Percentiles rank a stretch among this genome's conserved stretches.
These are phyloP conservation scores for Drosophila parvula DNA, from an alignment of 1,140 invertebrate genomes.

Conservation along the genomic window DNA sequence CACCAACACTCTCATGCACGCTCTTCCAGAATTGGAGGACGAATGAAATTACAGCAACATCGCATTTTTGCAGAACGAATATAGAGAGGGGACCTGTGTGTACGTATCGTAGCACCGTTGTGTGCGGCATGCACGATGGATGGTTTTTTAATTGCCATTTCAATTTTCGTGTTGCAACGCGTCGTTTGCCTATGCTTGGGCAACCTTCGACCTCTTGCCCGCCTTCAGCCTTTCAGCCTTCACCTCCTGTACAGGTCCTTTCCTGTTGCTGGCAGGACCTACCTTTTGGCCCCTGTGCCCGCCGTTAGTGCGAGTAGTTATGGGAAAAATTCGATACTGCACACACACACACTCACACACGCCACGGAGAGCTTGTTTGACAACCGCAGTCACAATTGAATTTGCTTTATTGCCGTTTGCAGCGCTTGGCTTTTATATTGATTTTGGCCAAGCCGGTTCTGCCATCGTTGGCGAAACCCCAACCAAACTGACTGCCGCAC, in stretches of 20 bases:
- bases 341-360: slow-evolving; percentile 32
- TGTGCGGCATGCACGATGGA: slow-evolving; percentile 74
- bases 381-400: slow-evolving; percentile 79
- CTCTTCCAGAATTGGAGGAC: slow-evolving; percentile 50
- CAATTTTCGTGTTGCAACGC: slow-evolving; percentile 78
- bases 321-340: slow-evolving; percentile 60
- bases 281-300: slow-evolving; percentile 30
- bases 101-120: slow-evolving; percentile 51
- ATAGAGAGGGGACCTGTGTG: slow-evolving; percentile 14
- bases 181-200: slow-evolving; percentile 45
- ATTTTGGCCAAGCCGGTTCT: slow-evolving; percentile 51
- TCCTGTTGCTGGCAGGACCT: slow-evolving; percentile 6
- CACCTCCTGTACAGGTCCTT: slow-evolving; percentile 1
- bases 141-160: slow-evolving; percentile 82
- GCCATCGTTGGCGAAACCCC: slow-evolving; percentile 4
- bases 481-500: slow-evolving; percentile 28
- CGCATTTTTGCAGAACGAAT: slow-evolving; percentile 49
- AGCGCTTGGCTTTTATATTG: slow-evolving; percentile 68
- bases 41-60: slow-evolving; percentile 77
- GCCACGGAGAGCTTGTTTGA: slow-evolving; percentile 70
- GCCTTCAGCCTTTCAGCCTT: slow-evolving; percentile 15
- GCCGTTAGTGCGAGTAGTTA: slow-evolving; percentile 43
- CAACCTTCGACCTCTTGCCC: slow-evolving; percentile 34
- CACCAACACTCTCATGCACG: slow-evolving; percentile 11
- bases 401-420: slow-evolving; percentile 68